Evolutionary conservation across 2,888 invertebrate species (phyloP), one percentile per base, ranked within the genome.

Genomic region (Pammene fasciana): DNA sequence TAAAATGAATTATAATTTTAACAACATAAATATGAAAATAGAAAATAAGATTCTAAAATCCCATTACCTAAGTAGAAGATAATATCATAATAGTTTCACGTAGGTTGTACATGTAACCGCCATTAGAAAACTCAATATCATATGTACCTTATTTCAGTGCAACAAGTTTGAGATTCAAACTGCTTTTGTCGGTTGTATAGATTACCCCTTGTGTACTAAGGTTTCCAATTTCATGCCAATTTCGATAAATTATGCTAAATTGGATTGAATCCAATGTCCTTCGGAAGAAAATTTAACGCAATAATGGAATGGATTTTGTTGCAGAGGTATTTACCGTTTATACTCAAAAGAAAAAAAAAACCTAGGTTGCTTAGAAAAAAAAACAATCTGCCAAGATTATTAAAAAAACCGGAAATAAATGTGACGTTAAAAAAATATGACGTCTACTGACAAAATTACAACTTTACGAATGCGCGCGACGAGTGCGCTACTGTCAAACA

Each of bases 191-290:
- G 26, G 26, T 26, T 1, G 26, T 1, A 26, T 26, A 26, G 26
- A 26, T 3, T 26, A 26, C 26, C 26, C 26, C 26, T 26, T 45
- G 2, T 41, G 41, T 7, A 18, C 13, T 50, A 16, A 48, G 50
- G 14, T 36, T 38, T 62, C 61, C 62, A 26, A 62, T 62, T 41
- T 52, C 41, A 41, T 41, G 62, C 50, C 62, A 41, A 52, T 52
- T 62, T 18, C 18, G 36, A 18, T 62, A 62, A 62, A 18, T 50
- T 46, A 9, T 62, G 18, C 50, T 48, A 48, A 52, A 41, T 62
- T 62, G 62, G 62, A 62, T 52, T 41, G 38, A 26, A 62, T 52
- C 50, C 62, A 50, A 61, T 61, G 16, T 16, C 50, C 36, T 62
- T 62, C n/a, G 50, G 5, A 16, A 13, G n/a, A 10, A 41, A 62